Evolutionary conservation across 2,113 vertebrate species (phyloP).

Genomic region (Erythrocebus patas): DNA sequence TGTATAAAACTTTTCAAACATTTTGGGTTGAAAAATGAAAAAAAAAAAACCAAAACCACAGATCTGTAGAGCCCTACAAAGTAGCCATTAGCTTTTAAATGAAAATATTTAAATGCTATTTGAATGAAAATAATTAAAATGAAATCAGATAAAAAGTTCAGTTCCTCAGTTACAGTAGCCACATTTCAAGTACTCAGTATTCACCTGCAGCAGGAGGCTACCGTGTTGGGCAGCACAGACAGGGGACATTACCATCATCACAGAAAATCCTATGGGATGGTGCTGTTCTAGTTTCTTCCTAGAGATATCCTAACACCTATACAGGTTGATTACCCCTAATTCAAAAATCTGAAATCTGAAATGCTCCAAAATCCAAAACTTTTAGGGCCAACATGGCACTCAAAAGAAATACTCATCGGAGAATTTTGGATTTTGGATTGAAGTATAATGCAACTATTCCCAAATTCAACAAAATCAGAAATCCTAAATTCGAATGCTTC

Average conservation of each 20-base stretch:
- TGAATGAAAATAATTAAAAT: background rate
- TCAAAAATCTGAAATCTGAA: background rate
- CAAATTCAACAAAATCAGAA: background rate
- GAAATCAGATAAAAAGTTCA: background rate
- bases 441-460: background rate
- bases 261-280: background rate
- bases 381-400: background rate
- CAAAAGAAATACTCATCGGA: background rate
- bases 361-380: background rate
- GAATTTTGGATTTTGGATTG: background rate
- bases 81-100: background rate
- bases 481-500: background rate
- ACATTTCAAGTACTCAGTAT: background rate
- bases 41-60: background rate
- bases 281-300: background rate
- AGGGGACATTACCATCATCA: accelerated
- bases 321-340: background rate
- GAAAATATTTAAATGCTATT: background rate
- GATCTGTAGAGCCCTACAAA: background rate
- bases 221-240: accelerated
- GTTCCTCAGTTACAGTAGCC: background rate
- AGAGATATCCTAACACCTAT: too few species aligned
- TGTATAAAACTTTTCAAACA: background rate
- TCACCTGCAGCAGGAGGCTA: accelerated
- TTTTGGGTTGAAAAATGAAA: background rate